These are phyloP conservation scores for Strix occidentalis DNA, from an alignment of 2,797 vertebrate genomes.

Conservation along the genomic window DNA sequence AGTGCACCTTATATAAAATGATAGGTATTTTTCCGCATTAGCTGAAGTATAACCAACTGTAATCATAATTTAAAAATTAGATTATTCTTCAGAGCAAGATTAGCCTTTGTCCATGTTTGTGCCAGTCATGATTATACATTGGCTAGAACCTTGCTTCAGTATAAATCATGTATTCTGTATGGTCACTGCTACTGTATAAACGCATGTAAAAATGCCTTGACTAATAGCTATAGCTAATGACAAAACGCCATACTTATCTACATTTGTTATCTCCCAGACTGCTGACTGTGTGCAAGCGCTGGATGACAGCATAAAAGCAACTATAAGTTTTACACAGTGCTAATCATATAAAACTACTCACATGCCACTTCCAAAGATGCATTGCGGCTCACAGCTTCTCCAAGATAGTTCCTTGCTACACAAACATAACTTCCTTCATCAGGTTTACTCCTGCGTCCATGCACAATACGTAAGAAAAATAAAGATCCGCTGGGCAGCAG, in stretches of 20 bases:
- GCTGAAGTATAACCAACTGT: slow-evolving; percentile 2
- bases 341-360: slow-evolving; percentile 77
- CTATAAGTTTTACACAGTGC: background rate
- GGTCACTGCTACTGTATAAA: background rate
- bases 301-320: background rate
- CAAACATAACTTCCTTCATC: slow-evolving; percentile 97
- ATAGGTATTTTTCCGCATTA: slow-evolving; percentile 43
- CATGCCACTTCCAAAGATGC: slow-evolving; percentile 98
- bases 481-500: slow-evolving; percentile 95
- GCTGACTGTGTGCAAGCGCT: background rate
- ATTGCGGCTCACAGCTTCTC: slow-evolving; percentile 96
- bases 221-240: background rate
- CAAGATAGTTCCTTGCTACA: slow-evolving; percentile 97
- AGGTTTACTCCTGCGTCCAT: slow-evolving; percentile 94
- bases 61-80: slow-evolving; percentile 40
- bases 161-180: background rate
- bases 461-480: slow-evolving; percentile 96
- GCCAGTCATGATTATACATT: background rate
- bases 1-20: slow-evolving; percentile 16
- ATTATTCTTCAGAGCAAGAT: slow-evolving; percentile 45
- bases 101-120: background rate
- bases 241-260: background rate
- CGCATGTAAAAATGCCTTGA: background rate
- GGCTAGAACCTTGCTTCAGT: background rate
- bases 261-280: background rate